phyloP scores from a whole-genome alignment of 2,888 invertebrate genomes.

The Tinea trinotella region DNA sequence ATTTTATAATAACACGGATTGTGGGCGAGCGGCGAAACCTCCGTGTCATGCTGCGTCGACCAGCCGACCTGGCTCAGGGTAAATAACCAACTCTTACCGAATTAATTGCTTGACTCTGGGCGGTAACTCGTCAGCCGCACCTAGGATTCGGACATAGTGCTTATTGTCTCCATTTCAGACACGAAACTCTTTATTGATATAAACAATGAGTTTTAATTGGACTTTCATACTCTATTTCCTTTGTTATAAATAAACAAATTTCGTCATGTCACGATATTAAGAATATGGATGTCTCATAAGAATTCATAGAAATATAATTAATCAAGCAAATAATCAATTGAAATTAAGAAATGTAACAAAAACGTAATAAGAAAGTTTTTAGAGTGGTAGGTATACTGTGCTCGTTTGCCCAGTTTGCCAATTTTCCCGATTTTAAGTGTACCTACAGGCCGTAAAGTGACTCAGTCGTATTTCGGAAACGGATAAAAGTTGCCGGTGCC shows the following conservation, averaged over 20 bases:
- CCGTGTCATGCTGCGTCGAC: conserved; percentile 54
- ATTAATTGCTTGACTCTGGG: conserved; percentile 65
- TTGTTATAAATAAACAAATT: neutral
- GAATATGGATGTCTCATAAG: no score
- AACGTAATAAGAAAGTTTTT: no score
- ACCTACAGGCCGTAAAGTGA: no score
- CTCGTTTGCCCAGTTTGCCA: no score
- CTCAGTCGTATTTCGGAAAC: no score
- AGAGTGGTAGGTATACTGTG: no score
- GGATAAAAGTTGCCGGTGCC: no score
- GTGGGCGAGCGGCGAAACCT: conserved; percentile 48
- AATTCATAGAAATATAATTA: no score
- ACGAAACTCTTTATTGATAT: neutral
- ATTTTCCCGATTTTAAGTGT: no score
- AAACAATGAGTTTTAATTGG: conserved; percentile 9
- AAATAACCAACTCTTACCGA: conserved; percentile 56
- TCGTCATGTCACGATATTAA: neutral
- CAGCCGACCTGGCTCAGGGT: conserved; percentile 33
- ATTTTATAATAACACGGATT: conserved; percentile 68
- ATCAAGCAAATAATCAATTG: no score
- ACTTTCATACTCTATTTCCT: neutral
- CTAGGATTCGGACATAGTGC: conserved; percentile 18
- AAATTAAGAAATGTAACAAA: no score
- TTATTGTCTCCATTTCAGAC: conserved; percentile 11
- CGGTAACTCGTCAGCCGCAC: conserved; percentile 52